A percentile compares a stretch with the other conserved stretches of the same genome.
These are phyloP conservation scores for Epistrophe grossulariae DNA, from an alignment of 2,888 invertebrate genomes.

Conservation along the genomic window DNA sequence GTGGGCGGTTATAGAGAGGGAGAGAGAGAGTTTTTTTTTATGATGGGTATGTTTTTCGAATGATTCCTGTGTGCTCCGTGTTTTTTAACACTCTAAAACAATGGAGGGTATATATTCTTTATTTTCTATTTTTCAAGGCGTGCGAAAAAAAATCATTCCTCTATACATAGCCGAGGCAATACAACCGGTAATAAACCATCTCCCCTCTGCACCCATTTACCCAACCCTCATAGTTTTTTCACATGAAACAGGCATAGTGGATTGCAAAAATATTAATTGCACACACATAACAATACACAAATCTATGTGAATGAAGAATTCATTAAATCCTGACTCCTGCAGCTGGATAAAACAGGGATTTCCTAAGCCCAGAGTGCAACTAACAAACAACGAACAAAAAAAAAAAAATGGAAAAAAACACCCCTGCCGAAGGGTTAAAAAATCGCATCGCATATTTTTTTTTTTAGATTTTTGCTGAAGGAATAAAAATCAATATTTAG, in stretches of 20 bases:
- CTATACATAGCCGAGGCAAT: conserved; percentile 7
- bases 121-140: conserved; percentile 66
- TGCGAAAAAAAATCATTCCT: conserved; percentile 58
- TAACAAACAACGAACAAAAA: conserved; percentile 3
- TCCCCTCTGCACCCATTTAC: conserved; percentile 17
- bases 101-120: conserved; percentile 48
- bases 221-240: background rate
- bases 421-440: conserved; percentile 49
- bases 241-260: conserved; percentile 30
- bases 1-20: background rate
- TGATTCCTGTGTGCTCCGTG: conserved; percentile 30
- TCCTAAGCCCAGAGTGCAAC: conserved; percentile 41
- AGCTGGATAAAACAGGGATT: conserved; percentile 51
- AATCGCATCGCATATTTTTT: conserved; percentile 36
- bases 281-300: conserved; percentile 75
- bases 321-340: conserved; percentile 73
- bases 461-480: conserved; percentile 57
- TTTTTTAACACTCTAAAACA: conserved; percentile 69
- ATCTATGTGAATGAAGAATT: conserved; percentile 74
- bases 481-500: conserved; percentile 73
- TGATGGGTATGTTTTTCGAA: background rate
- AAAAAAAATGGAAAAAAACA: conserved; percentile 9
- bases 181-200: conserved; percentile 71
- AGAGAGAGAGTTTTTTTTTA: too few species aligned
- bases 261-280: conserved; percentile 75